Evolutionary conservation across 2,113 vertebrate genomes (phyloP).

Genomic region (Ursus arctos): DNA sequence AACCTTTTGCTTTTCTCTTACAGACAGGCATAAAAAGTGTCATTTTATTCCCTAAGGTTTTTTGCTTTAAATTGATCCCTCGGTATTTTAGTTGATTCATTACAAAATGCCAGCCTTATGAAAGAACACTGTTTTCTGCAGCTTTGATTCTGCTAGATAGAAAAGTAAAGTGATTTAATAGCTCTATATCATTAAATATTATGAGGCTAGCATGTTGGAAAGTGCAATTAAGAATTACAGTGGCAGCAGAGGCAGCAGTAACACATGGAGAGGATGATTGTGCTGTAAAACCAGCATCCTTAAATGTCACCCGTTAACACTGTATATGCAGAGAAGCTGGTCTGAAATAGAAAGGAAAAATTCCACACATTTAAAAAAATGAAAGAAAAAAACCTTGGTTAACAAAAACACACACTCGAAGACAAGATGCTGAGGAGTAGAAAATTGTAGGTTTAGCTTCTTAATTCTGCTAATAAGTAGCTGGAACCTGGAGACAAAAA

Average conservation of each 20-base stretch:
- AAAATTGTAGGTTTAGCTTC: constrained; percentile 64
- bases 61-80: constrained; percentile 21
- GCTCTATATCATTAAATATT: constrained; percentile 60
- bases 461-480: constrained; percentile 42
- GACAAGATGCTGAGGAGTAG: constrained; percentile 44
- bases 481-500: neutral
- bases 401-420: constrained; percentile 30
- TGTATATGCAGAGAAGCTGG: neutral
- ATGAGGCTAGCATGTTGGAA: constrained; percentile 6
- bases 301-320: constrained; percentile 51
- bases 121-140: constrained; percentile 27
- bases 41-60: constrained; percentile 27
- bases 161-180: constrained; percentile 59
- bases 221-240: constrained; percentile 29
- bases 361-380: constrained; percentile 25
- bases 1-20: constrained; percentile 43
- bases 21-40: neutral
- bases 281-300: neutral
- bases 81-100: neutral
- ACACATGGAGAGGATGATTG: constrained; percentile 26
- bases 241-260: neutral
- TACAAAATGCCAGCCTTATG: neutral
- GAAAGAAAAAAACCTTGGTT: constrained; percentile 9
- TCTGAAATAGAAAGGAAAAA: constrained; percentile 64
- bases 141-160: constrained; percentile 55